Percentiles rank a stretch among this genome's conserved stretches.
These are phyloP conservation scores for Drosophila paramelanica DNA, from an alignment of 2,888 invertebrate genomes.

Conservation along the genomic window DNA sequence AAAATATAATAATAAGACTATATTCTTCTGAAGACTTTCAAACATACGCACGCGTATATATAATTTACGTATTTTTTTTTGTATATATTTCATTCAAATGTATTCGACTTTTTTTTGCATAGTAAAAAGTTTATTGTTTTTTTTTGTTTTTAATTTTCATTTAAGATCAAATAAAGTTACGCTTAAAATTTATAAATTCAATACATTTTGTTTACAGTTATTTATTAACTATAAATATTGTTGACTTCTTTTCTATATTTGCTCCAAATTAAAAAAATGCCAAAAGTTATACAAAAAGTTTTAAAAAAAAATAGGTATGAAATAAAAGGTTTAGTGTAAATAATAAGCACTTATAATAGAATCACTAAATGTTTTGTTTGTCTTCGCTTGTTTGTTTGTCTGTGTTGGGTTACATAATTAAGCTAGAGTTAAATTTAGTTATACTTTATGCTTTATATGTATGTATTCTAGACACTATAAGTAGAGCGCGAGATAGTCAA, in stretches of 20 bases:
- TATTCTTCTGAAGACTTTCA: constrained; percentile 63
- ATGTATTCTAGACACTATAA: constrained; percentile 55
- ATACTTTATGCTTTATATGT: constrained; percentile 35
- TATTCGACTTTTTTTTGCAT: constrained; percentile 18
- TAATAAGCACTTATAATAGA: constrained; percentile 75
- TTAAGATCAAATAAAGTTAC: constrained; percentile 32
- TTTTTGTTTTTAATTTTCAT: constrained; percentile 28
- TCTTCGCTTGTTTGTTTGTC: constrained; percentile 72
- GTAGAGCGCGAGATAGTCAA: constrained; percentile 76
- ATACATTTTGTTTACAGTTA: constrained; percentile 66
- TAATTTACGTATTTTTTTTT: constrained; percentile 24
- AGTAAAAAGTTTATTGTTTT: not conserved
- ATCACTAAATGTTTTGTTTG: constrained; percentile 79
- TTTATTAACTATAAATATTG: constrained; percentile 62
- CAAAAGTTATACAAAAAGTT: constrained; percentile 47
- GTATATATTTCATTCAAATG: constrained; percentile 59
- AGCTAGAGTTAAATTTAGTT: constrained; percentile 67
- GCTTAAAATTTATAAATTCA: constrained; percentile 82
- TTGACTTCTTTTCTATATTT: constrained; percentile 61
- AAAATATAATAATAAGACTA: constrained; percentile 71
- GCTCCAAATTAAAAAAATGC: constrained; percentile 62
- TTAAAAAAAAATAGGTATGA: constrained; percentile 32
- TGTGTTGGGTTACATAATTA: constrained; percentile 66
- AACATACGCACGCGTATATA: constrained; percentile 39
- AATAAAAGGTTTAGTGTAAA: constrained; percentile 42